Evolutionary conservation across 1,140 invertebrate species (phyloP), one percentile per base, ranked within the genome.

Genomic region (Phthorimaea operculella): DNA sequence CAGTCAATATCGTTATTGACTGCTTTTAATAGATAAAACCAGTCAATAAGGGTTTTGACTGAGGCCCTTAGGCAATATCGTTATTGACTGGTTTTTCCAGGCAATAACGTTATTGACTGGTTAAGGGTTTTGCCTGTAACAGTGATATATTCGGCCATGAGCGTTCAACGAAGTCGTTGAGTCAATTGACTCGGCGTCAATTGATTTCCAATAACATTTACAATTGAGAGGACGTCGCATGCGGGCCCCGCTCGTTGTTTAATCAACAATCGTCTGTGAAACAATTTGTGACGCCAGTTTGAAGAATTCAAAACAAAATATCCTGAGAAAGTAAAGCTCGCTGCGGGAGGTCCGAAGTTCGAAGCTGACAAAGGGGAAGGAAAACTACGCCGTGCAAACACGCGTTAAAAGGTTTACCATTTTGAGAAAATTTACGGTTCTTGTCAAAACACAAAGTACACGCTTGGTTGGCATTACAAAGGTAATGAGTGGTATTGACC

Each of bases 181-280:
- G 66, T 70, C 67, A 76, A 79, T 74, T 69, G 68, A 68, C 51
- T 58, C 63, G 58, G 70, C 73, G 74, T 76, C 81, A 84, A 84
- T 84, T 84, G 81, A 81, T 84, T 84, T 81, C 73, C 81, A 83
- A 84, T 84, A 83, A 82, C 71, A 72, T 78, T 74, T 72, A 79
- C 79, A 84, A 83, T 82, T 81, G 79, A 76, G 64, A 76, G 60
- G 66, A 73, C 59, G 70, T 71, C 59, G 68, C 67, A 84, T 84
- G 78, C 81, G 81, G 81, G 79, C 48, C 70, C 67, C 66, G 65
- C 60, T 77, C 78, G 77, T 80, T 79, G 77, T 80, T 76, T 81
- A 74, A 80, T 79, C 66, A 81, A 83, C 76, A 77, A 72, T 74
- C 62, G 57, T 58, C 62, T 11, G 12, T 66, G 62, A 62, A 52